Conservation (phyloP, 1,140 invertebrate species). For the Dinoponera quadriceps region DNA sequence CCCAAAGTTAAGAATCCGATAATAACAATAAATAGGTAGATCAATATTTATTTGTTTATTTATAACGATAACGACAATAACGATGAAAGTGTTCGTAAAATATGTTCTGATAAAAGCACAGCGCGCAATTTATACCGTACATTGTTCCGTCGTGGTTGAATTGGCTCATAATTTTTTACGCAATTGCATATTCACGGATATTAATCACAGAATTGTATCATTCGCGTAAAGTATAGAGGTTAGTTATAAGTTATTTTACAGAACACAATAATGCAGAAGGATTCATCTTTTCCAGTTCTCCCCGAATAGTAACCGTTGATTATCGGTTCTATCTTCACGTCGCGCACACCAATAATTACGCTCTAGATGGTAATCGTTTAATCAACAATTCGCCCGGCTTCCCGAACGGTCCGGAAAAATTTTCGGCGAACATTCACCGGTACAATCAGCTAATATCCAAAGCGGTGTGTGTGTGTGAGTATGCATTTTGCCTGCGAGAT, state of each 20-base stretch:
- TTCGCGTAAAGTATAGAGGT: not conserved
- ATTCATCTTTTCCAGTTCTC: not conserved
- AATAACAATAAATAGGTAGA: too few relatives aligned
- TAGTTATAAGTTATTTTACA: not conserved
- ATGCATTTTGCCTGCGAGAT: constrained; percentile 23
- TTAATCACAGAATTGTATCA: too few relatives aligned
- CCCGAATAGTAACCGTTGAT: too few relatives aligned
- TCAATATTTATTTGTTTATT: too few relatives aligned
- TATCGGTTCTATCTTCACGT: not conserved
- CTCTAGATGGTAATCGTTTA: not conserved
- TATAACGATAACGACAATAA: too few relatives aligned
- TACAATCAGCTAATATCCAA: constrained; percentile 45
- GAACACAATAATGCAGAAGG: not conserved
- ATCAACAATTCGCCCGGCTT: constrained; percentile 37
- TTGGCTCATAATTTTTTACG: too few relatives aligned
- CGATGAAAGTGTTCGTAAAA: too few relatives aligned
- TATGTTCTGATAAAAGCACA: too few relatives aligned
- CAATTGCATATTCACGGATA: too few relatives aligned
- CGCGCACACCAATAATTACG: not conserved
- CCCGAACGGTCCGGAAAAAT: not conserved
- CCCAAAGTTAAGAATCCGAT: not conserved
- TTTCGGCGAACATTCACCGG: constrained; percentile 10
- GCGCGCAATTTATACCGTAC: too few relatives aligned
- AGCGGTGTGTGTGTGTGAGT: constrained; percentile 6
- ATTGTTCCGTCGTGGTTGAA: too few relatives aligned